Percentiles rank a stretch among this genome's conserved stretches.
Evolutionary conservation across 2,797 vertebrate genomes (phyloP).

Genomic region (Helostoma temminkii): DNA sequence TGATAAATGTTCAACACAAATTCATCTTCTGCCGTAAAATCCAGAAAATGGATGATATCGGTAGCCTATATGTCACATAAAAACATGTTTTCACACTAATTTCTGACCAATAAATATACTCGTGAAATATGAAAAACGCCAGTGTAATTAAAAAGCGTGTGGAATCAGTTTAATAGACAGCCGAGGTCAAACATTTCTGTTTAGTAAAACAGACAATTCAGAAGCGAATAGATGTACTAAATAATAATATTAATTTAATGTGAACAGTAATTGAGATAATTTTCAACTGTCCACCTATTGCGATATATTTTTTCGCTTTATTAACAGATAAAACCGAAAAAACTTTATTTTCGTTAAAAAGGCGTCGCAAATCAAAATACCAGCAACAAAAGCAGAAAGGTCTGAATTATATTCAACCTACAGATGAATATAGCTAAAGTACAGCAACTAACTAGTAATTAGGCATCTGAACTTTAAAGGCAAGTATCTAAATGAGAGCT

Average conservation of each 20-base stretch:
- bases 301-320: neutral
- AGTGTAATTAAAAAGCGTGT: neutral
- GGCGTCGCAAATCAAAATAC: neutral
- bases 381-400: too few species aligned
- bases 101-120: neutral
- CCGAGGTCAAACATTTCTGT: neutral
- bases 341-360: neutral
- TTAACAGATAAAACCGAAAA: neutral
- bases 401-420: too few species aligned
- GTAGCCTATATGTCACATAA: neutral
- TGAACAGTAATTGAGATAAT: neutral
- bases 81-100: neutral
- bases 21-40: neutral
- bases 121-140: neutral
- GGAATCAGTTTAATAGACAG: neutral
- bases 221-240: neutral
- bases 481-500: neutral
- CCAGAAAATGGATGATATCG: neutral
- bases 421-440: too few species aligned
- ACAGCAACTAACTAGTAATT: too few species aligned
- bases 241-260: neutral
- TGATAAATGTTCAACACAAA: neutral
- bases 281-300: neutral
- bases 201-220: neutral
- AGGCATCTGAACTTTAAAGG: rapidly evolving